Evolutionary conservation across 2,113 vertebrate species (phyloP), one percentile per base, ranked within the genome.

Genomic region (Cardinalis cardinalis): DNA sequence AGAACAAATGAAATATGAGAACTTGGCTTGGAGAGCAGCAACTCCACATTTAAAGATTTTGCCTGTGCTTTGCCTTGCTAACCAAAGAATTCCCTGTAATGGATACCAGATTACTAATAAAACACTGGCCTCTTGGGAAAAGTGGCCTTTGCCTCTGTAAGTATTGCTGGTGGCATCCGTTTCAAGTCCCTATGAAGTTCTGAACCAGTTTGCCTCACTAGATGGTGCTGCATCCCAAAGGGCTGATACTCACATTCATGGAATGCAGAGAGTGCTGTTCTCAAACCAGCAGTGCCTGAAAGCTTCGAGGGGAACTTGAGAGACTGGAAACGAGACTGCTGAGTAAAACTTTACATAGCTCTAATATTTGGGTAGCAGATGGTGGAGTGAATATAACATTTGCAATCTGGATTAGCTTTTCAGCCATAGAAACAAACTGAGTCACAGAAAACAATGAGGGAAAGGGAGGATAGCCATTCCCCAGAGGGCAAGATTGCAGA

Each of bases 191-290:
- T 46, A 0, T 20, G 65, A 75, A 40, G 41, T 61, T 68, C 16
- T 53, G 68, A 76, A 59, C 48, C 84, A 21, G 20, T 56, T 82
- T 28, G 8, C 77, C 23, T 90, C 94, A 85, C 84, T 94, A 96
- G 93, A 58, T 93, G 89, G 93, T 91, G 95, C 94, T 95, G 59
- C 48, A 31, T 87, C 63, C 85, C 75, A 76, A 87, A 89, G 87
- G 91, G 89, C 89, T 85, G 34, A 29, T 51, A n/a, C 7, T 51
- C 58, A 34, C 25, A 20, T 83, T 52, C 29, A 9, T 4, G 2
- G 59, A 66, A 65, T 2, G 16, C 29, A 31, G 59, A 66, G 31
- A 46, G 2, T 44, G 59, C 41, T 20, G 51, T 58, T 85, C 41
- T 48, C 20, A 49, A 70, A 73, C 63, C 32, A 72, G 40, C 58